Evolutionary conservation across 23 tunicate genomes (phyloP), one percentile per base, ranked within the genome.

Genomic region (Phallusia fumigata): DNA sequence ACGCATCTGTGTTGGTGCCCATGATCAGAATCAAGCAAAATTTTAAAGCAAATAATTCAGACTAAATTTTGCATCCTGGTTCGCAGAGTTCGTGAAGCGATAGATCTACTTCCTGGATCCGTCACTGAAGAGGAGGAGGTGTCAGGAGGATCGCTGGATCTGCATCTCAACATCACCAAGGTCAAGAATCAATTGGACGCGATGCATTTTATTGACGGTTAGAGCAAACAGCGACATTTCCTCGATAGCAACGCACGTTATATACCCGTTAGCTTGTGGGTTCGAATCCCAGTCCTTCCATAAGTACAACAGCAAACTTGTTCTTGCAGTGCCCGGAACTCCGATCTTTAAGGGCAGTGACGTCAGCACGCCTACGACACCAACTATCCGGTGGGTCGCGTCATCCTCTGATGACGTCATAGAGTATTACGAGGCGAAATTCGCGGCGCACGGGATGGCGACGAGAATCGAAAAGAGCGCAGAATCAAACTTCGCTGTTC

Each of bases 131-230:
- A 58, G 28, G 28, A 40, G 53, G 15, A 22, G 10, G 5, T n/a
- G 32, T 6, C 45, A 3, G 36, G 73, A 18, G 36, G 31, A 31
- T 79, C 73, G 35, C 44, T 47, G 72, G 72, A 44, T 19, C 73
- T 79, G 3, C 83, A 79, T 31, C 36, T 79, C 36, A 53, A 79
- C 30, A 35, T 32, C n/a, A 26, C 73, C 16, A 33, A 52, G 19
- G 30, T 47, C 15, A 79, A 52, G 36, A 28, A 79, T 12, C 49
- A 79, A 26, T 19, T 79, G 73, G 83, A 79, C 12, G 73, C 6
- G 22, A 53, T 79, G 36, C 33, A 79, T 52, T 79, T 79, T 26
- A 47, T 79, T 31, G 73, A 51, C 19, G 83, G 83, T 79, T 19
- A 58, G 28, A 13, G 13, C 16, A 6, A 16, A 21, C 47, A 40